Base-by-base conservation (phyloP, 2,888 invertebrate species). In the Timema cristinae region DNA sequence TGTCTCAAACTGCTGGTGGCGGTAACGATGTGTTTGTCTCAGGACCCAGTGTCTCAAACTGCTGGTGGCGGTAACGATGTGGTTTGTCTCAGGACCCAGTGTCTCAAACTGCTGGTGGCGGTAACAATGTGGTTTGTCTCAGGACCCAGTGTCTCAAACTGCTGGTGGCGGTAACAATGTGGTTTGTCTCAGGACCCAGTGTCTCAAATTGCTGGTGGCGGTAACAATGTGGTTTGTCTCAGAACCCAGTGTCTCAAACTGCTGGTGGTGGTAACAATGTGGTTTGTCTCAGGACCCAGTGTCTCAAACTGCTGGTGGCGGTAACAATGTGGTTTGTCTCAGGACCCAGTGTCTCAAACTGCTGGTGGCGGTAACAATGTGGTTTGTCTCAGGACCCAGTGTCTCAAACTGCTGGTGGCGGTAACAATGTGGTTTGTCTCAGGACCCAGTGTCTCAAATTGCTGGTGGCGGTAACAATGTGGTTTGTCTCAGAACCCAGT, bases 41-140 rank as follows among this genome's bases (percentile, higher is more conserved):
- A 92, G 92, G 79, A 89, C 93, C 16, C 93, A 95, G 81, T 95
- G 95, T 79, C 85, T 95, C 78, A 93, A 94, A 77, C 85, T 95
- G 13, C 85, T 97, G 76, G 93, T 96, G 68, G 95, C 94, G 11
- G 92, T 95, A 15, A 94, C 94, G 0, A 91, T 97, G n/a, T n/a
- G n/a, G n/a, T n/a, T n/a, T n/a, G 71, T 85, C 85, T 67, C 82
- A 92, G 92, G 79, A 89, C 93, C 16, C 93, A 95, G 81, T 95
- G 95, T 79, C 85, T 95, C 78, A 93, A 94, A 77, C 85, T 95
- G 13, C 85, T 97, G 76, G 93, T 96, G 68, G 95, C 94, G 11
- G 92, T 95, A 15, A 94, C 94, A 0, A 91, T 97, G n/a, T n/a
- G n/a, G n/a, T n/a, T n/a, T n/a, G 71, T 85, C 85, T 67, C 82